Percentiles rank a stretch among this genome's conserved stretches.
Conservation (phyloP, 1,140 invertebrate genomes). For the Gryon sp. region DNA sequence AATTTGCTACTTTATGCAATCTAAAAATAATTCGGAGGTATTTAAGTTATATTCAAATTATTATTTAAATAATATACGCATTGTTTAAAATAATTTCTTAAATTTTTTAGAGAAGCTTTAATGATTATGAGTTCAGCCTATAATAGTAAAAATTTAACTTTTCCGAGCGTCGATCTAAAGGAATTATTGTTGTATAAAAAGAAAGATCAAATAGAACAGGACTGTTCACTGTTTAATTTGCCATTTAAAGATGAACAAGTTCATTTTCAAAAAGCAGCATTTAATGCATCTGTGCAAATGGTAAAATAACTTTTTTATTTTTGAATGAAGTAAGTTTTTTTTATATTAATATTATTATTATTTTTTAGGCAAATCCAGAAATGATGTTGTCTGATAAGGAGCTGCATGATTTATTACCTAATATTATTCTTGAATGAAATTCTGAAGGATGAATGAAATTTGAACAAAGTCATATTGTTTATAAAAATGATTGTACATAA, state of each 20-base stretch:
- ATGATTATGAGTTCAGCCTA: conserved; percentile 80
- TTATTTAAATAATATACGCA: conserved; percentile 1
- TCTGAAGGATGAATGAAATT: too few relatives aligned
- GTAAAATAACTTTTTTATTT: conserved; percentile 43
- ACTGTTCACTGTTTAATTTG: conserved; percentile 68
- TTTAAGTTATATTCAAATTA: conserved; percentile 14
- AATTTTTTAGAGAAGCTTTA: conserved; percentile 72
- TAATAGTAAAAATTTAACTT: conserved; percentile 79
- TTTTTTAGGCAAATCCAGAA: conserved; percentile 67
- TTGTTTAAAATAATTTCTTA: conserved; percentile 3
- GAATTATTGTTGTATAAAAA: conserved; percentile 70
- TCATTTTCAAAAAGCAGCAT: conserved; percentile 68
- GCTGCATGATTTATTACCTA: conserved; percentile 65
- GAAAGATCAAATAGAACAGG: conserved; percentile 58
- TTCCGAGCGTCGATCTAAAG: conserved; percentile 73
- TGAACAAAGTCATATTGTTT: too few relatives aligned
- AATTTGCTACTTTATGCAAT: conserved; percentile 76
- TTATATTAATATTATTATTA: conserved; percentile 10
- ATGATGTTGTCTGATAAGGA: conserved; percentile 54
- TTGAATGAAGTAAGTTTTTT: conserved; percentile 1
- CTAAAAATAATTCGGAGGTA: conserved; percentile 79
- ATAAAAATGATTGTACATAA: too few relatives aligned
- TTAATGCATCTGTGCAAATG: conserved; percentile 54
- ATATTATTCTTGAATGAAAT: conserved; percentile 43
- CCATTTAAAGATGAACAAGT: conserved; percentile 62